Evolutionary conservation across 1,140 invertebrate genomes (phyloP), one percentile per base, ranked within the genome.

Genomic region (Papilio aristodemus): DNA sequence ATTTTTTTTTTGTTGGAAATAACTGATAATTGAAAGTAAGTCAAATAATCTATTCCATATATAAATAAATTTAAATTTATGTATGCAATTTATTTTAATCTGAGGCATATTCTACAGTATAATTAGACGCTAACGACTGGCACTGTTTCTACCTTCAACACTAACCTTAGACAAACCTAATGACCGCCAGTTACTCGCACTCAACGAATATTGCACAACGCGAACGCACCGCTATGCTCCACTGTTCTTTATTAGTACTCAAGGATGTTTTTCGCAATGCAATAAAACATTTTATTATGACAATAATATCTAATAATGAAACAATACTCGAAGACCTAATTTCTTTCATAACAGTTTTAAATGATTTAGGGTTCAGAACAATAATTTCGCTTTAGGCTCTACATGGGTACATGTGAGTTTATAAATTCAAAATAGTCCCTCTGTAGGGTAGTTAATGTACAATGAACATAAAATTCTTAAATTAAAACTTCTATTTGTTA

Each of bases 101-200:
- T 43, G 13, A 43, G 14, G 41, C 32, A 37, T 37, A 39, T 59
- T 32, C 36, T 27, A 25, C 6, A 50, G 43, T 27, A 36, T 59
- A 37, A 59, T 37, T 66, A 66, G 19, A 32, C 14, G 10, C 32
- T 25, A 14, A 43, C 8, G 14, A 50, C 32, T 38, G n/a, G 36
- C 19, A 50, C 64, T 73, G 58, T 73, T 68, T 54, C 54, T 59
- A 46, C 60, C 54, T 57, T 76, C 69, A 76, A 73, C 57, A 46
- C 60, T 66, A 66, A 66, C 63, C 63, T 66, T 66, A 66, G 63
- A 17, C 63, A 66, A 66, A 46, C 27, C 32, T 66, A 50, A 50
- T 50, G 39, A 66, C 63, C 43, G 63, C 63, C 63, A 43, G 41
- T 66, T 66, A 50, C 46, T 54, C 46, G 19, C 19, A 54, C 63